Percentiles rank a stretch among this genome's conserved stretches.
phyloP scores from a whole-genome alignment of 1,140 invertebrate species.

The Heliothis virescens region DNA sequence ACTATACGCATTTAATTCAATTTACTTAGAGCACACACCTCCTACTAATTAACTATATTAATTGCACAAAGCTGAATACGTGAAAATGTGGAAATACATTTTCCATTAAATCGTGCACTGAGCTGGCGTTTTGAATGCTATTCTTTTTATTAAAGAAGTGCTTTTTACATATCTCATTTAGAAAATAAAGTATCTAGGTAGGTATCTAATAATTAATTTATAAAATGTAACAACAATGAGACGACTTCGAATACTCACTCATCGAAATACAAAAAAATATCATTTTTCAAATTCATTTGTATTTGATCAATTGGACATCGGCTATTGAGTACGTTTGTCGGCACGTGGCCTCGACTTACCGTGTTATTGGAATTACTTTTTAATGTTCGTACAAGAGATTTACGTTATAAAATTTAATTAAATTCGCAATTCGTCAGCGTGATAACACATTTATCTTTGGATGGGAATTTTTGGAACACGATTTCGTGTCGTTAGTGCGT shows the following conservation, averaged over 20 bases:
- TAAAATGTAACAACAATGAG: too few relatives aligned
- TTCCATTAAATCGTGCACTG: constrained; percentile 7
- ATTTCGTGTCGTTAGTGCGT: constrained; percentile 45
- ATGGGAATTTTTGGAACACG: constrained; percentile 21
- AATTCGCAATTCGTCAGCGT: constrained; percentile 48
- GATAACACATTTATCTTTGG: constrained; percentile 39
- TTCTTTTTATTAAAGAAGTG: too few relatives aligned
- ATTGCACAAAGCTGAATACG: background rate
- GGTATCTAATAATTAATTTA: too few relatives aligned
- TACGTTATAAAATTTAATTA: constrained; percentile 58
- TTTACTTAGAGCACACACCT: background rate
- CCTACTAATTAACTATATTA: too few relatives aligned
- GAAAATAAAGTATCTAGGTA: too few relatives aligned
- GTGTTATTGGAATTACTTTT: constrained; percentile 53
- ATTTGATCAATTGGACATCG: background rate
- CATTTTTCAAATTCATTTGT: constrained; percentile 5
- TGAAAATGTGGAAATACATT: constrained; percentile 9
- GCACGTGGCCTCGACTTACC: constrained; percentile 14
- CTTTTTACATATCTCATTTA: too few relatives aligned
- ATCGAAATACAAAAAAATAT: constrained; percentile 32
- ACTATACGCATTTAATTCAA: background rate
- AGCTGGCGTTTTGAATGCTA: too few relatives aligned
- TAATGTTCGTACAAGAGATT: constrained; percentile 48
- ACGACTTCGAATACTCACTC: constrained; percentile 12
- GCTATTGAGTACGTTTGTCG: constrained; percentile 5